phyloP scores from a whole-genome alignment of 2,888 invertebrate species.

The Venusia cambrica region DNA sequence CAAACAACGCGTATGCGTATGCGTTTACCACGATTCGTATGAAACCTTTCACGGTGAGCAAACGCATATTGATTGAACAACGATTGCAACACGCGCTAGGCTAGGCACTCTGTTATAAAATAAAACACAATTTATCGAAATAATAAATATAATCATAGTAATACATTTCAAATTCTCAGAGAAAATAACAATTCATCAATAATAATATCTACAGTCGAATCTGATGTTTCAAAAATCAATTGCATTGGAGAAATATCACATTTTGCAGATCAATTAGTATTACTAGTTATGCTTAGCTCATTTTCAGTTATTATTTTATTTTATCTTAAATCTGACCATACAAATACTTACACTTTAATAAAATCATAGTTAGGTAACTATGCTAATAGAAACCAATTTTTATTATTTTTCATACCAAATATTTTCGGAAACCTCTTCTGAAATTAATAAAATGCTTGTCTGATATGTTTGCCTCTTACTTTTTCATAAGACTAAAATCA shows the following conservation, averaged over 20 bases:
- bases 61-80: no score
- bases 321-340: no score
- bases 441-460: conserved; percentile 13
- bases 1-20: no score
- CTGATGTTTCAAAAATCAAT: conserved; percentile 33
- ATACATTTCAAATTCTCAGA: conserved; percentile 51
- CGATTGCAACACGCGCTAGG: no score
- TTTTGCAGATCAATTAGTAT: conserved; percentile 1
- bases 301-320: conserved; percentile 5
- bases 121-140: conserved; percentile 44
- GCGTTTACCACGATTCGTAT: no score
- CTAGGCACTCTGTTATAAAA: no score
- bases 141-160: conserved; percentile 68
- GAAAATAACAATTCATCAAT: conserved; percentile 53
- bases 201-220: conserved; percentile 39
- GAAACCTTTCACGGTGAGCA: conserved; percentile 24
- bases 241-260: conserved; percentile 35
- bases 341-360: no score
- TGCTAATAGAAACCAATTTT: no score
- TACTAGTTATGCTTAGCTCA: conserved; percentile 6
- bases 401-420: no score
- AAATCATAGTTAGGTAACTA: no score
- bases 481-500: conserved; percentile 9
- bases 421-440: no score
- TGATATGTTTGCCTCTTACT: conserved; percentile 12